These are phyloP conservation scores for Callaeas wilsoni DNA, from an alignment of 2,113 vertebrate species.

Conservation along the genomic window DNA sequence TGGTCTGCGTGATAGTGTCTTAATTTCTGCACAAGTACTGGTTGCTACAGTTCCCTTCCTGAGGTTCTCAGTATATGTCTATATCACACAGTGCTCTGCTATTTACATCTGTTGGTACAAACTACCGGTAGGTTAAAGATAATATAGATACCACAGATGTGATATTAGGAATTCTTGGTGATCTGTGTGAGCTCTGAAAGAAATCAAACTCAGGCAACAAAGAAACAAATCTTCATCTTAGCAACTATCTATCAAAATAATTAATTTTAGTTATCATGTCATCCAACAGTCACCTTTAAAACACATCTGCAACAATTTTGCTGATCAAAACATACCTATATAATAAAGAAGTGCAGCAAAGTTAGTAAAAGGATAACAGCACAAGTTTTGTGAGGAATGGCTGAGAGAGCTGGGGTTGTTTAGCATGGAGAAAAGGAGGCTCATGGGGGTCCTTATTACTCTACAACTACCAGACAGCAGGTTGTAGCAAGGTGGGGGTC, in stretches of 20 bases:
- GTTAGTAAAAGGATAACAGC: not conserved
- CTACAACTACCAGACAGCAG: not conserved
- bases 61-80: not conserved
- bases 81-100: not conserved
- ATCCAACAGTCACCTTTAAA: not conserved
- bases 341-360: not conserved
- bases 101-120: not conserved
- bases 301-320: not conserved
- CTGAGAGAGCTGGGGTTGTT: not conserved
- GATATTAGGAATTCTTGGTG: not conserved
- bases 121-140: not conserved
- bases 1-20: not conserved
- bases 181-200: not conserved
- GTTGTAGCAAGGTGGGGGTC: not conserved
- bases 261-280: not conserved
- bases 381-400: not conserved
- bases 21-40: not conserved
- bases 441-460: not conserved
- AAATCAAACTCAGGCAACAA: not conserved
- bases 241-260: not conserved
- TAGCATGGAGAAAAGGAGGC: not conserved
- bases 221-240: not conserved
- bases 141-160: fast-evolving
- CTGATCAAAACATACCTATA: not conserved
- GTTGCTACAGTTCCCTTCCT: not conserved